These are phyloP conservation scores for Thymelicus acteon DNA, from an alignment of 2,888 invertebrate genomes.

Conservation along the genomic window DNA sequence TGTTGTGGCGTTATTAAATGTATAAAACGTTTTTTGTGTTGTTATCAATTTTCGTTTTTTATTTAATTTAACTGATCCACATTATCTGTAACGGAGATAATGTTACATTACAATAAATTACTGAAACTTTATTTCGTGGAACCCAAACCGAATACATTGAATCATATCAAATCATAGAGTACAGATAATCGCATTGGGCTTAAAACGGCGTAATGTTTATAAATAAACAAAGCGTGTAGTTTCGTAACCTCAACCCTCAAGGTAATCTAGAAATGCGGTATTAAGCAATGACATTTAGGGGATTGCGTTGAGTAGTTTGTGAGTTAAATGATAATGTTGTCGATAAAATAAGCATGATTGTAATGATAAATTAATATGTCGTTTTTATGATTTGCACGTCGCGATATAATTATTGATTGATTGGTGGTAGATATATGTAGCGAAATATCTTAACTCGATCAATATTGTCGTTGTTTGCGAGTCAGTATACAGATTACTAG, in stretches of 20 bases:
- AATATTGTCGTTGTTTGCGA: too few species aligned
- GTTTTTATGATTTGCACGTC: neutral
- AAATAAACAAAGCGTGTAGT: neutral
- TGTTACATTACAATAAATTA: too few species aligned
- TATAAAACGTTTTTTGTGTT: too few species aligned
- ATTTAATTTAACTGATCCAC: too few species aligned
- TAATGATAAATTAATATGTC: neutral
- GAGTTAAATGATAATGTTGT: neutral
- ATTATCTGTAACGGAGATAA: too few species aligned
- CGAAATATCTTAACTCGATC: too few species aligned
- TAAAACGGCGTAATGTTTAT: neutral
- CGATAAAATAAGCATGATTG: neutral
- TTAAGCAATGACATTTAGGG: constrained; percentile 3
- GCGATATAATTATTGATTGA: neutral
- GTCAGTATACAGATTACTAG: too few species aligned
- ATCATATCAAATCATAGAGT: neutral
- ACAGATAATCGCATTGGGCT: neutral
- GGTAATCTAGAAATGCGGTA: neutral
- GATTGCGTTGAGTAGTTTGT: neutral
- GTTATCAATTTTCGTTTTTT: too few species aligned
- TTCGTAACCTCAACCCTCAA: neutral
- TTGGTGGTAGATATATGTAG: neutral
- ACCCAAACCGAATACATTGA: neutral
- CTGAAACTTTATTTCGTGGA: too few species aligned
- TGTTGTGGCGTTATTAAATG: too few species aligned